These are phyloP conservation scores for Tryphoninae sp. DNA, from an alignment of 2,888 invertebrate species.

Conservation along the genomic window DNA sequence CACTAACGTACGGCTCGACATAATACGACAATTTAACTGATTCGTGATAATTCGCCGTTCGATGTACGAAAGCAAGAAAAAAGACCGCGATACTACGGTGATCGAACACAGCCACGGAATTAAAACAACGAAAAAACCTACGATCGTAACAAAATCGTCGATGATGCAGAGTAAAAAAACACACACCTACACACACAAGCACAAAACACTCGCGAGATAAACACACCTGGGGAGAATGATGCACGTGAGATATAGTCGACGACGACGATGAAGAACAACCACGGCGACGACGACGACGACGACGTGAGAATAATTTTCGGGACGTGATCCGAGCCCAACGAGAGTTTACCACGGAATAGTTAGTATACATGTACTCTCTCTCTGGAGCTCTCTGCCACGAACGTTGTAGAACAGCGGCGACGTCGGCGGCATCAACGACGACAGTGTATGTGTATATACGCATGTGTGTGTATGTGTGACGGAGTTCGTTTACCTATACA, in stretches of 20 bases:
- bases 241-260: slow-evolving; percentile 78
- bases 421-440: slow-evolving; percentile 58
- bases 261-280: slow-evolving; percentile 77
- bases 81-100: not conserved
- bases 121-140: slow-evolving; percentile 26
- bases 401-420: slow-evolving; percentile 52
- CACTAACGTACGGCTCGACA: not conserved
- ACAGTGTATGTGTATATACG: slow-evolving; percentile 35
- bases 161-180: not conserved
- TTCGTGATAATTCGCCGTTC: not conserved
- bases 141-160: slow-evolving; percentile 17
- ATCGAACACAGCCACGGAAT: not conserved
- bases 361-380: slow-evolving; percentile 38
- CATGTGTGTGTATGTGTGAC: slow-evolving; percentile 1
- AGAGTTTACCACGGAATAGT: slow-evolving; percentile 58
- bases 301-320: slow-evolving; percentile 76
- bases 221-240: slow-evolving; percentile 80
- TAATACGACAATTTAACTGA: no score
- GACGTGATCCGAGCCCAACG: slow-evolving; percentile 58
- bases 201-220: slow-evolving; percentile 79
- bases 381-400: slow-evolving; percentile 4
- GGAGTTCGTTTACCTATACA: not conserved
- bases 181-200: slow-evolving; percentile 80
- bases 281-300: slow-evolving; percentile 61
- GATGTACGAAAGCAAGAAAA: not conserved